A percentile compares a stretch with the other conserved stretches of the same genome.
Evolutionary conservation across 2,888 invertebrate species (phyloP).

Genomic region (Chrysomela aeneicollis): DNA sequence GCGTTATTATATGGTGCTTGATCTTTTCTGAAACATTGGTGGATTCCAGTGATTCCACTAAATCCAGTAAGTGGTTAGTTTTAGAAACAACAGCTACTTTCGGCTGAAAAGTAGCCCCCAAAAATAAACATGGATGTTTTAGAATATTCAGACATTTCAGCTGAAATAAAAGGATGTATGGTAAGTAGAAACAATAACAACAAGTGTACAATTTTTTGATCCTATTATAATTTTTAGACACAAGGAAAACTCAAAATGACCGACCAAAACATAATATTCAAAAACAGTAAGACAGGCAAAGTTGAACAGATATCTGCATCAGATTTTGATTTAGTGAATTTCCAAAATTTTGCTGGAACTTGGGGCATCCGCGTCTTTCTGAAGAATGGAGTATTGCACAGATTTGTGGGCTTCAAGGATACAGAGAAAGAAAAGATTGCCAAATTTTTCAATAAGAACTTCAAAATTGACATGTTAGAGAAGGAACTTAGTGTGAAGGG

Average conservation of each 20-base stretch:
- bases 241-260: constrained; percentile 92
- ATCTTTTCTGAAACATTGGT: too few relatives aligned
- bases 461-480: constrained; percentile 86
- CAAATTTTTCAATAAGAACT: constrained; percentile 85
- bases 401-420: constrained; percentile 95
- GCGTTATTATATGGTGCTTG: too few relatives aligned
- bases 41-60: too few relatives aligned
- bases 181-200: constrained; percentile 64
- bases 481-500: constrained; percentile 95
- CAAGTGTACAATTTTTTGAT: not conserved
- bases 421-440: constrained; percentile 93
- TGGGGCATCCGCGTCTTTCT: constrained; percentile 90
- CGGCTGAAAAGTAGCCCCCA: not conserved
- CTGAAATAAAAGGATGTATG: constrained; percentile 87
- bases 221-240: constrained; percentile 68
- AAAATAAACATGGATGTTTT: constrained; percentile 85
- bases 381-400: constrained; percentile 87
- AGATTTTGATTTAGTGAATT: constrained; percentile 91
- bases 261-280: constrained; percentile 89
- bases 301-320: constrained; percentile 85
- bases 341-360: constrained; percentile 89
- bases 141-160: constrained; percentile 85
- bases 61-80: too few relatives aligned
- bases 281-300: constrained; percentile 96
- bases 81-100: too few relatives aligned